These are phyloP conservation scores for Drosophila trichaetosa DNA, from an alignment of 2,888 invertebrate species.

Conservation along the genomic window DNA sequence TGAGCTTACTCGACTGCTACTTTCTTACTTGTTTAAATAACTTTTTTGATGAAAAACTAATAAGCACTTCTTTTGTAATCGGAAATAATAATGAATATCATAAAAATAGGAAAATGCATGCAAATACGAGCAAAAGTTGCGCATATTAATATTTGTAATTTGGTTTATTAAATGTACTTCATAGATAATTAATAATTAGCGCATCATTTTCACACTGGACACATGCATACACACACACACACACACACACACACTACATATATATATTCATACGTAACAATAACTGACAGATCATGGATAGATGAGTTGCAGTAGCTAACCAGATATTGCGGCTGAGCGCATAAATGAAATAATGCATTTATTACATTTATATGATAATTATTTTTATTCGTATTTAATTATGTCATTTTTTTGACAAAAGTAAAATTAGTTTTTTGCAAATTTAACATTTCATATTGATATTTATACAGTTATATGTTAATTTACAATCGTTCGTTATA, in stretches of 20 bases:
- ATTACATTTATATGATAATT: constrained; percentile 69
- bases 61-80: constrained; percentile 47
- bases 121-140: constrained; percentile 16
- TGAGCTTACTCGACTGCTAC: background rate
- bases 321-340: constrained; percentile 48
- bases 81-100: constrained; percentile 34
- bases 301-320: constrained; percentile 28
- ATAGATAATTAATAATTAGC: constrained; percentile 76
- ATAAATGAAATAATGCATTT: constrained; percentile 69
- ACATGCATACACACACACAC: constrained; percentile 1
- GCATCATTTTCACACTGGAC: constrained; percentile 58
- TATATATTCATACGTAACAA: constrained; percentile 23
- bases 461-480: constrained; percentile 17
- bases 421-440: background rate
- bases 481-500: constrained; percentile 6
- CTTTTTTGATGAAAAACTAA: constrained; percentile 45
- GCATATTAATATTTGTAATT: constrained; percentile 50
- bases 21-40: background rate
- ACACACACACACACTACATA: background rate
- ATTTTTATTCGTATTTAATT: constrained; percentile 75
- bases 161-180: constrained; percentile 70
- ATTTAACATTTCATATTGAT: constrained; percentile 9
- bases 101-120: background rate
- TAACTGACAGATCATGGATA: constrained; percentile 33
- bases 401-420: constrained; percentile 27